Conservation (phyloP, 2,888 invertebrate species). For the Troides helena region DNA sequence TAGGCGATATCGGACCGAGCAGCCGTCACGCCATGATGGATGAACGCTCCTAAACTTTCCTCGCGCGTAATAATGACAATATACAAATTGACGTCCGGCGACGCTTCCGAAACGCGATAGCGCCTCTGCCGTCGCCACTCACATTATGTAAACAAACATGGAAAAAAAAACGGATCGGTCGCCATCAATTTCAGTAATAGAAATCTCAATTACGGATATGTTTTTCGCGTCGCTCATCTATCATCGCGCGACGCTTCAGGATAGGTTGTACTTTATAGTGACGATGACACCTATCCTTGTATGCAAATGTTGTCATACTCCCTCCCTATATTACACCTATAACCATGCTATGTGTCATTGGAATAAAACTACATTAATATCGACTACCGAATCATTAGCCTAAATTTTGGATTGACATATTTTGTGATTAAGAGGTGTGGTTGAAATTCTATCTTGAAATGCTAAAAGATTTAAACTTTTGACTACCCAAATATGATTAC, state of each 20-base stretch:
- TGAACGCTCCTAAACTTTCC: slow-evolving; percentile 76
- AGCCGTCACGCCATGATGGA: slow-evolving; percentile 78
- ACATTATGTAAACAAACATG: slow-evolving; percentile 77
- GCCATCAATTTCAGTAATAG: slow-evolving; percentile 76
- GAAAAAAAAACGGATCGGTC: slow-evolving; percentile 61
- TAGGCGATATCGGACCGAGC: slow-evolving; percentile 77
- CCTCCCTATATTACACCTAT: no score
- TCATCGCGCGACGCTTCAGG: slow-evolving; percentile 57
- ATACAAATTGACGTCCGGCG: slow-evolving; percentile 78
- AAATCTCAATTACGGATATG: slow-evolving; percentile 79
- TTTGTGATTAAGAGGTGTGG: no score
- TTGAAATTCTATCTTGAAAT: no score
- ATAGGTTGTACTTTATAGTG: slow-evolving; percentile 10
- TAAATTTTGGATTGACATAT: no score
- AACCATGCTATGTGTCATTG: no score
- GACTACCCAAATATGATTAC: no score
- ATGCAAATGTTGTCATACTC: slow-evolving; percentile 20
- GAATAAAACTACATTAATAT: no score
- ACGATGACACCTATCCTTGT: slow-evolving; percentile 13
- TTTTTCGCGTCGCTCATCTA: slow-evolving; percentile 75
- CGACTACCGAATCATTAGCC: no score
- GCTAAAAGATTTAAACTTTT: no score
- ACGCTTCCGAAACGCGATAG: slow-evolving; percentile 76
- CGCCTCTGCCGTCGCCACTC: slow-evolving; percentile 60
- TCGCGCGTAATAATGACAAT: slow-evolving; percentile 77